These are phyloP conservation scores for Anisognathus igniventris DNA, from an alignment of 2,797 vertebrate species.

Conservation along the genomic window DNA sequence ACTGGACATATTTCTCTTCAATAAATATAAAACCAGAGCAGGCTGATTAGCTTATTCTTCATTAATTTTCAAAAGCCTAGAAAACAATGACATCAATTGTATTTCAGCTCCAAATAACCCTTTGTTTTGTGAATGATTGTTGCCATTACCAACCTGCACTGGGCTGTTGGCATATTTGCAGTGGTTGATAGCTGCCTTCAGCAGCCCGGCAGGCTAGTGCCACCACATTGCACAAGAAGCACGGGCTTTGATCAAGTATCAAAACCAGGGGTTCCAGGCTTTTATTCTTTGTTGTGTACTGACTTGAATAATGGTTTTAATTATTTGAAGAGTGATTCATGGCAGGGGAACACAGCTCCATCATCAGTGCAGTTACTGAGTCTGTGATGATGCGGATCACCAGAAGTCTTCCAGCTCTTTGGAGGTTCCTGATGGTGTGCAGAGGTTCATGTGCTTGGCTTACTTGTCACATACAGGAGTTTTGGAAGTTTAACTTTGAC, in stretches of 20 bases:
- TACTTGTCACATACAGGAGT: background rate
- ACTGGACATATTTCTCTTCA: background rate
- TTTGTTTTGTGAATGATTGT: background rate
- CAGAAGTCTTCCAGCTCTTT: background rate
- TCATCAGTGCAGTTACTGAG: background rate
- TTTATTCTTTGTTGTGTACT: slow-evolving; percentile 20
- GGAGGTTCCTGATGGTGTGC: background rate
- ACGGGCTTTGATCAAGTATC: background rate
- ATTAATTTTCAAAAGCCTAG: background rate
- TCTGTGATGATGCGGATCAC: background rate
- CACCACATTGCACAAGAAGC: background rate
- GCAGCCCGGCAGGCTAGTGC: background rate
- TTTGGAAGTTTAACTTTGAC: background rate
- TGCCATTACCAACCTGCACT: background rate
- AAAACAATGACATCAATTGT: background rate
- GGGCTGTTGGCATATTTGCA: background rate
- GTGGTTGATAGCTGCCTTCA: background rate
- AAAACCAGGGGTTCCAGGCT: background rate
- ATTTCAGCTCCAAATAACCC: background rate
- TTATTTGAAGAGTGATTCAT: slow-evolving; percentile 7
- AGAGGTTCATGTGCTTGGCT: background rate
- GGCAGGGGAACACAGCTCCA: background rate
- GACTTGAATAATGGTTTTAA: background rate
- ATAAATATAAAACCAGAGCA: background rate
- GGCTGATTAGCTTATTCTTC: background rate